Conservation (phyloP, 1,140 invertebrate species). For the Archegozetes longisetosus region DNA sequence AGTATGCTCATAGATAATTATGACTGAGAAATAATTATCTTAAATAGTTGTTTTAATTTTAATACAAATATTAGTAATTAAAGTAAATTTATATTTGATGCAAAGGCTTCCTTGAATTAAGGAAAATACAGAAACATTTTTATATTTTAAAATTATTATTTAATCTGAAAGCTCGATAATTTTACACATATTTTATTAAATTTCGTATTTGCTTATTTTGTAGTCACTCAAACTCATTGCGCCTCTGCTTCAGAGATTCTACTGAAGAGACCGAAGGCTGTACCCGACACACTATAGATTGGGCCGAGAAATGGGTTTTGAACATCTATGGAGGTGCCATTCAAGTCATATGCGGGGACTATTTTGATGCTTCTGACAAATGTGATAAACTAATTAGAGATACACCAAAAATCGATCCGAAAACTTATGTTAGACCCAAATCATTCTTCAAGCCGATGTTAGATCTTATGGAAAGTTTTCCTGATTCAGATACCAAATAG, state of each 20-base stretch:
- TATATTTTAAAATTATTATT: no score
- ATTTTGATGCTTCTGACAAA: background rate
- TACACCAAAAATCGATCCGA: background rate
- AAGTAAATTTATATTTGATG: no score
- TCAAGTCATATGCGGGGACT: background rate
- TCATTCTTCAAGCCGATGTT: background rate
- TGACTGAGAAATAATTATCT: no score
- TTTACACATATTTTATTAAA: background rate
- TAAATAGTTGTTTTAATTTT: no score
- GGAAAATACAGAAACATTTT: no score
- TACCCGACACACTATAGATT: background rate
- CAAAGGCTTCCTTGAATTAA: no score
- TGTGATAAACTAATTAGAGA: background rate
- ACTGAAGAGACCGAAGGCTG: background rate
- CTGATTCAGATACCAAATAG: no score
- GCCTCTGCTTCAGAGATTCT: background rate
- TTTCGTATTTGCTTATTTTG: background rate
- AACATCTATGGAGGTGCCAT: background rate
- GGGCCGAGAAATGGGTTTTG: background rate
- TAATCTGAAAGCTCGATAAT: no score
- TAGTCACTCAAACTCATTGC: background rate
- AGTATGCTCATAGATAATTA: no score
- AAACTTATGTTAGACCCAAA: background rate
- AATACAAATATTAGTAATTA: no score
- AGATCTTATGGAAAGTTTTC: background rate